phyloP scores from a whole-genome alignment of 1,140 invertebrate species.

The Temnothorax longispinosus region DNA sequence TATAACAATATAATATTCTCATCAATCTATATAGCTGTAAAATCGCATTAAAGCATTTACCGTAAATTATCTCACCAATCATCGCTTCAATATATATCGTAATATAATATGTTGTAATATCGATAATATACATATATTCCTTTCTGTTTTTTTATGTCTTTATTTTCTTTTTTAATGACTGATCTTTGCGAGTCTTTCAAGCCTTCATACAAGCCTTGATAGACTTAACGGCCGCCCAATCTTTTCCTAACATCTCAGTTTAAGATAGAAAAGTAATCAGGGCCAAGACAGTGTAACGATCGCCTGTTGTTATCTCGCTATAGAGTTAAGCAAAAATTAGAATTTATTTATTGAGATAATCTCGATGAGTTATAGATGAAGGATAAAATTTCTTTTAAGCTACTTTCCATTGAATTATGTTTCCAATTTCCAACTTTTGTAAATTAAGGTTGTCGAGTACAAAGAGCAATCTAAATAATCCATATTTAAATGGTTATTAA shows the following conservation, averaged over 20 bases:
- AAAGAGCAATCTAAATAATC: neutral
- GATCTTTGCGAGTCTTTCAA: neutral
- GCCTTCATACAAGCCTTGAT: neutral
- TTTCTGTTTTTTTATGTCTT: conserved; percentile 31
- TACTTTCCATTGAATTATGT: neutral
- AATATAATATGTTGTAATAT: conserved; percentile 6
- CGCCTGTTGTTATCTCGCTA: neutral
- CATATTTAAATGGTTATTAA: neutral
- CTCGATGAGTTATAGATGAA: neutral
- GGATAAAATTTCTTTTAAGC: neutral
- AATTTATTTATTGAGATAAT: conserved; percentile 9
- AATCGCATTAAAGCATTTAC: neutral
- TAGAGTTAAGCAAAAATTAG: neutral
- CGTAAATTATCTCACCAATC: conserved; percentile 13
- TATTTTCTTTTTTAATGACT: conserved; percentile 12
- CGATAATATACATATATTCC: neutral
- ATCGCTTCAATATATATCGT: conserved; percentile 34
- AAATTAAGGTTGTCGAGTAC: neutral
- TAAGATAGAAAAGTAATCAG: conserved; percentile 12
- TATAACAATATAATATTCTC: conserved; percentile 56
- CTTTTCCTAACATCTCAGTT: conserved; percentile 3
- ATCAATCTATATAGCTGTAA: neutral
- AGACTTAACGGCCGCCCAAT: neutral
- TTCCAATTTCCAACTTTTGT: neutral
- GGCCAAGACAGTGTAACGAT: conserved; percentile 9